Evolutionary conservation across 92 coral and sea anemone genomes (phyloP), one percentile per base, ranked within the genome.

Genomic region (Nematostella vectensis): DNA sequence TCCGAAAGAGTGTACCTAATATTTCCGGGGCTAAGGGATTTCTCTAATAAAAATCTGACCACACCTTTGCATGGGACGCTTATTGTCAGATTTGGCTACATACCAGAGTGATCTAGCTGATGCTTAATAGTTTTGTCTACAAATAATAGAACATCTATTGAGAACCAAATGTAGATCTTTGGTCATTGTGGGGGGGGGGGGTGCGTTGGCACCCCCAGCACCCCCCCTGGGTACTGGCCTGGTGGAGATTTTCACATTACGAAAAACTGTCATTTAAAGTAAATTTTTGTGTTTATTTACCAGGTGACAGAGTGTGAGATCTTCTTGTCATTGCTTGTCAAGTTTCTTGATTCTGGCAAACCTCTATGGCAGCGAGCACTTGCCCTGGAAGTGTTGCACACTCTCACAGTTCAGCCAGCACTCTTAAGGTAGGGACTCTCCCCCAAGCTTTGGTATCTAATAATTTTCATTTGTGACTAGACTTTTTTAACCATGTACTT

Each of bases 271-370:
- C 50, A 2, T n/a, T n/a, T n/a, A n/a, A n/a, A n/a, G n/a, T n/a
- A n/a, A n/a, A n/a, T n/a, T 4, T 50, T 16, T 50, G 4, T n/a
- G 33, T 18, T 28, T 52, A 11, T 28, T 23, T 57, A 44, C 2
- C 38, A 89, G 96, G 96, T 89, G 30, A 89, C 97, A 16, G 97
- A 89, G 58, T 89, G 97, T 55, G 97, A 89, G 63, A 89, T 89
- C 36, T 89, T 89, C 57, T 69, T 89, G 10, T 89, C 97, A 25
- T 60, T 89, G 11, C 72, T 89, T 53, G 97, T 89, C 26, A 89
- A 89, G 68, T 89, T 89, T 65, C 48, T 89, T 53, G 97, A 85
- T 53, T 76, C 85, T 36, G 95, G 77, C 57, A 89, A 89, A 29
- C 94, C 95, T 11, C 71, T 81, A 58, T 89, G 97, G 97, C 97